Conservation (phyloP, 2,113 vertebrate genomes). For the Hippocampus barbouri region DNA sequence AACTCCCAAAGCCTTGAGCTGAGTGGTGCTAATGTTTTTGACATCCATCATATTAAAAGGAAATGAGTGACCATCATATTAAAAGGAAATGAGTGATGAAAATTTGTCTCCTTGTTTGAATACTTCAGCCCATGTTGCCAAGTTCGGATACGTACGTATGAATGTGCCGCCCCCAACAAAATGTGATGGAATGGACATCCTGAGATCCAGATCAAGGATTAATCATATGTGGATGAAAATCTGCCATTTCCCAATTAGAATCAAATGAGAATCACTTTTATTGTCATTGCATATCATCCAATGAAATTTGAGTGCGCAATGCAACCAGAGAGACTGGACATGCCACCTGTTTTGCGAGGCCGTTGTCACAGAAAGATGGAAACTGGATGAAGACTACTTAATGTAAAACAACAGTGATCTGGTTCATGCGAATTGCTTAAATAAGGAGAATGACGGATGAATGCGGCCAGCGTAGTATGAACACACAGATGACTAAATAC, state of each 20-base stretch:
- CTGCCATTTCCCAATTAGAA: neutral
- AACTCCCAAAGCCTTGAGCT: neutral
- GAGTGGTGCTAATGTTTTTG: neutral
- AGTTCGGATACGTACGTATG: neutral
- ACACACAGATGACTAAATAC: no score
- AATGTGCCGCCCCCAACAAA: neutral
- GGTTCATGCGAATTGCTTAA: no score
- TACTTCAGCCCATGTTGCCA: neutral
- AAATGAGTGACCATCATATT: constrained; percentile 8
- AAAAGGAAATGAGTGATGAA: constrained; percentile 5
- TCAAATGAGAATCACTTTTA: no score
- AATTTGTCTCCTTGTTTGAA: constrained; percentile 8
- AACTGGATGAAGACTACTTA: no score
- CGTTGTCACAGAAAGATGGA: no score
- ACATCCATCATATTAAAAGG: neutral
- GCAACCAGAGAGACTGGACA: no score
- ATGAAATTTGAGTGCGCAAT: no score
- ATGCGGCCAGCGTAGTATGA: no score
- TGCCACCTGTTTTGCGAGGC: no score
- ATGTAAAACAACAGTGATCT: no score
- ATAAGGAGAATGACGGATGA: no score
- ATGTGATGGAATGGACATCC: neutral
- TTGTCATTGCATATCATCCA: no score
- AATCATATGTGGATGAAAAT: neutral
- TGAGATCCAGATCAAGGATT: neutral